These are phyloP conservation scores for Psix sp. DNA, from an alignment of 1,140 invertebrate species.

Conservation along the genomic window DNA sequence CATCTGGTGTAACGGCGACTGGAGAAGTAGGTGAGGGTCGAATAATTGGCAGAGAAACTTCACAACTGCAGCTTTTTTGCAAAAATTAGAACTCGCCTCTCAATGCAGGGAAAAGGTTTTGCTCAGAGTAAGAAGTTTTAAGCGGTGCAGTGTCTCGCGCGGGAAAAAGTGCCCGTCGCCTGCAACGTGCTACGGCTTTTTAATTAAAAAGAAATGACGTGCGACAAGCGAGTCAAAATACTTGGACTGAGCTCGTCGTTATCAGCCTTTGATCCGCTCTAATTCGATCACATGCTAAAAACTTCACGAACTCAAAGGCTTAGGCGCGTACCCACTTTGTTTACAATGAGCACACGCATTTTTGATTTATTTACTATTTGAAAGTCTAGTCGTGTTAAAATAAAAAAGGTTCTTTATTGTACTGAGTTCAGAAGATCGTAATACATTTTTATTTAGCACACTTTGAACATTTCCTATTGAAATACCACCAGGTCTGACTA, in stretches of 20 bases:
- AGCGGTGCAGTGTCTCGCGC: constrained; percentile 20
- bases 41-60: constrained; percentile 51
- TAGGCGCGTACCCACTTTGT: too few species aligned
- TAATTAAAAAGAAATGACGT: constrained; percentile 50
- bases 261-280: constrained; percentile 20
- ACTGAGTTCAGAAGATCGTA: too few species aligned
- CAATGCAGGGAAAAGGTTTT: constrained; percentile 36
- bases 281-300: constrained; percentile 25
- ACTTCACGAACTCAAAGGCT: neutral
- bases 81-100: constrained; percentile 46
- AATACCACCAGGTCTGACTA: too few species aligned
- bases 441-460: too few species aligned
- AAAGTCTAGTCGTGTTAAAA: too few species aligned
- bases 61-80: constrained; percentile 49
- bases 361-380: too few species aligned
- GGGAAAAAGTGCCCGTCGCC: neutral
- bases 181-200: constrained; percentile 22
- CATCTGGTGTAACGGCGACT: constrained; percentile 22
- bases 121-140: constrained; percentile 40
- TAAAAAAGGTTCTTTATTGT: too few species aligned
- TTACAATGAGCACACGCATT: too few species aligned
- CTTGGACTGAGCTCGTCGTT: constrained; percentile 16
- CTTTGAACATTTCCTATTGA: too few species aligned
- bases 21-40: constrained; percentile 43
- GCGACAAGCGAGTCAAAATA: constrained; percentile 33